Percentiles rank a stretch among this genome's conserved stretches.
Evolutionary conservation across 1,140 invertebrate genomes (phyloP).

Genomic region (Apocrypta bakeri): DNA sequence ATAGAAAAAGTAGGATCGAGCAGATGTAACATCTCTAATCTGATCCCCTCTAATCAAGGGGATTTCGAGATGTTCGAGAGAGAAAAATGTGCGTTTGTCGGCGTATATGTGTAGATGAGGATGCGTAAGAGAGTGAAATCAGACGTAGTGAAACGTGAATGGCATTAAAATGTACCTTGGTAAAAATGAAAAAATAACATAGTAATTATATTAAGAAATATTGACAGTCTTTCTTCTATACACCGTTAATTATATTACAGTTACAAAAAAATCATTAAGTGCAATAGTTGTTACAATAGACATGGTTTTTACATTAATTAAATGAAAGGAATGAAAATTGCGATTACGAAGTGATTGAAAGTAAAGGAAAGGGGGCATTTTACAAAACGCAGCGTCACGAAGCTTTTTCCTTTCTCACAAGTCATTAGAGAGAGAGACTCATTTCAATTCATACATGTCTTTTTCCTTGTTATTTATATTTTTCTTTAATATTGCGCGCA

Average conservation of each 20-base stretch:
- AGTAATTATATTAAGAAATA: conserved; percentile 62
- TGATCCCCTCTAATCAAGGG: no score
- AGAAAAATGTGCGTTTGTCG: conserved; percentile 24
- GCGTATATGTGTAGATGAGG: conserved; percentile 25
- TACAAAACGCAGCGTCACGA: background rate
- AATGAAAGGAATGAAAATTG: conserved; percentile 34
- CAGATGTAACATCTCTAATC: no score
- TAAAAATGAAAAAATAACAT: conserved; percentile 35
- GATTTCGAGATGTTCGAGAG: background rate
- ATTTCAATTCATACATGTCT: conserved; percentile 31
- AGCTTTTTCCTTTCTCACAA: background rate
- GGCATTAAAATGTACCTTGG: conserved; percentile 52
- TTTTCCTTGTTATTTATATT: conserved; percentile 44
- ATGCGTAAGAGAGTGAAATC: conserved; percentile 41
- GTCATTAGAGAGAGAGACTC: background rate
- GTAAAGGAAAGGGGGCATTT: background rate
- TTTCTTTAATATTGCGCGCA: conserved; percentile 30
- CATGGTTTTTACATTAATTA: conserved; percentile 57
- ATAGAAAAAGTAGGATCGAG: no score
- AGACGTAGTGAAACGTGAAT: conserved; percentile 50
- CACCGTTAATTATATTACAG: conserved; percentile 57
- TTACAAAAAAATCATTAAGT: conserved; percentile 72
- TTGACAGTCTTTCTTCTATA: conserved; percentile 58
- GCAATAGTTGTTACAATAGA: conserved; percentile 75
- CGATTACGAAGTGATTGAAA: conserved; percentile 3